These are phyloP conservation scores for Rhizoglyphus robini DNA, from an alignment of 1,140 invertebrate species.

Conservation along the genomic window DNA sequence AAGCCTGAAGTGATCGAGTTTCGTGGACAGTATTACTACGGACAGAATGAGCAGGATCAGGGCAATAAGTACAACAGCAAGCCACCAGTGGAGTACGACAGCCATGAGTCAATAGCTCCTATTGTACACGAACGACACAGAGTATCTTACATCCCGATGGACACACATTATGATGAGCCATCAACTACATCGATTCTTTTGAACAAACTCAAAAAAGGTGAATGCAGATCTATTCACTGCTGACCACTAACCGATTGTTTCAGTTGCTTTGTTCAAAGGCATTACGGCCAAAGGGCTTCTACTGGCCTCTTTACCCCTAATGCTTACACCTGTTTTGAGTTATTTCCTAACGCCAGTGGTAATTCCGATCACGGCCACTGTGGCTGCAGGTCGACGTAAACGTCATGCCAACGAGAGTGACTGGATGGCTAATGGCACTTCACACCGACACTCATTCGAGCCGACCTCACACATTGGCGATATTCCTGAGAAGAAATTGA, in stretches of 20 bases:
- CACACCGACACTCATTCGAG: background rate
- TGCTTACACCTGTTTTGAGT: conserved; percentile 19
- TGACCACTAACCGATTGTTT: background rate
- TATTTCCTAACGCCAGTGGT: conserved; percentile 23
- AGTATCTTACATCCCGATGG: background rate
- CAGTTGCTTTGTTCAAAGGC: conserved; percentile 8
- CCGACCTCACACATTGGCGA: background rate
- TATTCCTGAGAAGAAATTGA: background rate
- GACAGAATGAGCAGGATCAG: background rate
- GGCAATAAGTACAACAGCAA: background rate
- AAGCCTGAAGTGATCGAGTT: conserved; percentile 22
- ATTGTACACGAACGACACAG: background rate
- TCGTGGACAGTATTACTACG: conserved; percentile 23
- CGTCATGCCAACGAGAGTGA: background rate
- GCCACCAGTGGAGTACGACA: background rate
- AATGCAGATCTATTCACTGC: background rate
- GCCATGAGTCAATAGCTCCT: background rate
- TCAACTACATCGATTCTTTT: background rate
- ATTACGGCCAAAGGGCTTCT: conserved; percentile 20
- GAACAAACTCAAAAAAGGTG: conserved; percentile 8
- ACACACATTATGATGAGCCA: conserved; percentile 8
- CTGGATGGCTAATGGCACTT: background rate
- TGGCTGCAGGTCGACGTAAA: conserved; percentile 17
- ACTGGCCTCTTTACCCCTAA: conserved; percentile 20
- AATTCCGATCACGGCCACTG: conserved; percentile 22